Evolutionary conservation across 2,888 invertebrate species (phyloP).

Genomic region (Trissoscelio sp.): DNA sequence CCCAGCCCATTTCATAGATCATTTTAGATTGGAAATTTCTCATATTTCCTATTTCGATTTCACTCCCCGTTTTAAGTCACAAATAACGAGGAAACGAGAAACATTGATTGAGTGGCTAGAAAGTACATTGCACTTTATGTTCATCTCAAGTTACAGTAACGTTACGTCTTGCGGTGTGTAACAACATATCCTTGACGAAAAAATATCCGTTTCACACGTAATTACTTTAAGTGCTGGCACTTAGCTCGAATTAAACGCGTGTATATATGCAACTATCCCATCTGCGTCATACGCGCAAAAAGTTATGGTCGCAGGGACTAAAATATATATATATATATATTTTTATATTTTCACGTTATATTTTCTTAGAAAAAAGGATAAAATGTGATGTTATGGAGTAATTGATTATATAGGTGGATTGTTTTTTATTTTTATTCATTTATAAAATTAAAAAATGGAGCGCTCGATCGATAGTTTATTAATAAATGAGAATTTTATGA

Average conservation of each 20-base stretch:
- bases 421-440: constrained; percentile 1
- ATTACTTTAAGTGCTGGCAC: constrained; percentile 69
- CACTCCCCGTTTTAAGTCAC: too few species aligned
- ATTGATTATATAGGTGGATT: background rate
- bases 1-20: too few species aligned
- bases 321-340: too few species aligned
- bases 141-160: constrained; percentile 77
- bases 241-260: constrained; percentile 61
- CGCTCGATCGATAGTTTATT: background rate
- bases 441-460: background rate
- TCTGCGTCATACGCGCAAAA: constrained; percentile 29
- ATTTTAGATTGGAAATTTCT: too few species aligned
- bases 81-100: constrained; percentile 76
- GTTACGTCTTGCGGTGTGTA: constrained; percentile 61
- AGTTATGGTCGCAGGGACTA: constrained; percentile 19
- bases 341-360: constrained; percentile 1
- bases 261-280: constrained; percentile 45
- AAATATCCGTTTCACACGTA: constrained; percentile 69
- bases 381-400: background rate
- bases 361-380: constrained; percentile 7
- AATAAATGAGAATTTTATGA: too few species aligned
- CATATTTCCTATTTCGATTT: too few species aligned
- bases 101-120: constrained; percentile 82
- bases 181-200: constrained; percentile 67
- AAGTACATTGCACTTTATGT: constrained; percentile 77